Percentiles rank a stretch among this genome's conserved stretches.
Evolutionary conservation across 2,888 invertebrate genomes (phyloP).

Genomic region (Colletes collaris): DNA sequence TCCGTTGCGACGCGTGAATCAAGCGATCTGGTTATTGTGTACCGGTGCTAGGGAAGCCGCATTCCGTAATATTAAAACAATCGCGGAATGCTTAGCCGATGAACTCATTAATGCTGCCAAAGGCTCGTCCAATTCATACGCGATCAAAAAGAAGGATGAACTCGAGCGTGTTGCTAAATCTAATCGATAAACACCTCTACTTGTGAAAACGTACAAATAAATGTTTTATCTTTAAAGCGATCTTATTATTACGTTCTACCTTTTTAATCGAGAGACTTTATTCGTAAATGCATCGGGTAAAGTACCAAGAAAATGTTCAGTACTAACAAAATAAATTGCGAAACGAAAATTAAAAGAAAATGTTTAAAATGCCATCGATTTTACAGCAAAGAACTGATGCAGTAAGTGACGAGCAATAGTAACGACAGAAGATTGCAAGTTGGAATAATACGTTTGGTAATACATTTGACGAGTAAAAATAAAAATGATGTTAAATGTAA

Average conservation of each 20-base stretch:
- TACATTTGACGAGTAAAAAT: too few relatives aligned
- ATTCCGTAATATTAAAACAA: conserved; percentile 99
- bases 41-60: conserved; percentile 99
- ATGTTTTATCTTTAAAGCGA: conserved; percentile 64
- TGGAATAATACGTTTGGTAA: too few relatives aligned
- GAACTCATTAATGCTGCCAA: conserved; percentile 99
- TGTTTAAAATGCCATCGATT: too few relatives aligned
- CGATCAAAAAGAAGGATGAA: conserved; percentile 99
- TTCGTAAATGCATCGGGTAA: not conserved
- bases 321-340: too few relatives aligned
- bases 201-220: conserved; percentile 60
- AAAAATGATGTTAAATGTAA: too few relatives aligned
- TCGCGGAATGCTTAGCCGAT: conserved; percentile 99
- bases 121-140: conserved; percentile 99
- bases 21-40: conserved; percentile 99
- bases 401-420: too few relatives aligned
- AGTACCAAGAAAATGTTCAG: not conserved
- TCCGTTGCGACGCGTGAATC: conserved; percentile 98
- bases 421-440: too few relatives aligned
- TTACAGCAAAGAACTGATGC: too few relatives aligned
- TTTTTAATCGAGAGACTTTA: not conserved
- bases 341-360: too few relatives aligned
- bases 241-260: not conserved
- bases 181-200: conserved; percentile 93
- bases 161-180: conserved; percentile 99